These are phyloP conservation scores for Cygnus buccinator DNA, from an alignment of 2,113 vertebrate genomes.

Conservation along the genomic window DNA sequence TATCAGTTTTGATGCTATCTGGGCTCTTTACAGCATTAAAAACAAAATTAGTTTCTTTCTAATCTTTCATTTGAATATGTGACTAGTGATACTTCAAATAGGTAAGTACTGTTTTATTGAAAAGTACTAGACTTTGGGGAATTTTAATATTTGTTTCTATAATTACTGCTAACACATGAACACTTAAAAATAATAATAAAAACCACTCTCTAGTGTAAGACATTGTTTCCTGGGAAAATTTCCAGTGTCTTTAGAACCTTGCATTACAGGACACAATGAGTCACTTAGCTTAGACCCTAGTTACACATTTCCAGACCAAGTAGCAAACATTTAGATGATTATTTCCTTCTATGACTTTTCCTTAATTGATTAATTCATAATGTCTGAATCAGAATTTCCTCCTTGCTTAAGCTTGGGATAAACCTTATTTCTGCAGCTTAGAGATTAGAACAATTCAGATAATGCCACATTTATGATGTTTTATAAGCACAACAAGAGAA, in stretches of 20 bases:
- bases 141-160: neutral
- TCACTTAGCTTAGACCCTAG: neutral
- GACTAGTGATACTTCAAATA: neutral
- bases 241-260: neutral
- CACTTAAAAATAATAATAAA: neutral
- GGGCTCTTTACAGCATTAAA: neutral
- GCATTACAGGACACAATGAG: neutral
- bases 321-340: neutral
- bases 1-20: neutral
- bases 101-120: neutral
- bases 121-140: accelerated
- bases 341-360: neutral
- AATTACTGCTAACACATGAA: neutral
- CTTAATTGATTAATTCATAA: neutral
- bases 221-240: neutral
- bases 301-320: neutral
- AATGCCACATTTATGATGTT: neutral
- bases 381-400: neutral
- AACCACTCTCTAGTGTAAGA: neutral
- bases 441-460: neutral
- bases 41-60: neutral
- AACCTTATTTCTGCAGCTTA: neutral
- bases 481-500: neutral
- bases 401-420: neutral
- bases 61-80: neutral